Evolutionary conservation across 2,888 invertebrate species (phyloP), one percentile per base, ranked within the genome.

Genomic region (Chrysolina americana): DNA sequence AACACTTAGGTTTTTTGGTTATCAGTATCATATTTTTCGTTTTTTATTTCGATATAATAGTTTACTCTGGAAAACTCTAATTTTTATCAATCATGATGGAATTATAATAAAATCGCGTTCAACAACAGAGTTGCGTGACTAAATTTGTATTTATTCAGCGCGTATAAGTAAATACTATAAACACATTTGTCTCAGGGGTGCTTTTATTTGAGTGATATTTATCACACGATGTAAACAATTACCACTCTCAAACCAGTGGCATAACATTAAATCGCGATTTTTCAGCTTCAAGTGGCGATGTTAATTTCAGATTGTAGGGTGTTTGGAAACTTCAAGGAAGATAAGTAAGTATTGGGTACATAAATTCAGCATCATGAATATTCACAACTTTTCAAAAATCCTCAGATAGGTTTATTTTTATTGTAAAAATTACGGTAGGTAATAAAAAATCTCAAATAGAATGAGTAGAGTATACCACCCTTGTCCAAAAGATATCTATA

Each of bases 151-250:
- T 71, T 68, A 56, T 70, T 68, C 48, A 65, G 64, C 53, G 53
- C 68, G 53, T 71, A 48, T 75, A 71, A 68, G 75, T 75, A 75
- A 75, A 75, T 69, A 75, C 62, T 68, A 75, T 71, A 75, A 71
- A 75, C 71, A 69, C 75, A 59, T 48, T 75, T 75, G 69, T 75
- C 75, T 69, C 68, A 41, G 69, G 75, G 69, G 75, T 75, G 71
- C 68, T 71, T 71, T 75, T 71, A 64, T 53, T 68, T 48, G 68
- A 21, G 56, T 11, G 70, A 68, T 70, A 50, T 21, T 47, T 64
- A 71, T 71, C 69, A 48, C 41, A 64, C 68, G 68, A 70, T 19
- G 47, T 71, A 68, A 68, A 74, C 63, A 71, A 73, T 65, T 68
- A 68, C 48, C 44, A 48, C 36, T 28, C n/a, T 66, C 66, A n/a